Evolutionary conservation across 2,888 invertebrate species (phyloP).

Genomic region (Lithodes maja): DNA sequence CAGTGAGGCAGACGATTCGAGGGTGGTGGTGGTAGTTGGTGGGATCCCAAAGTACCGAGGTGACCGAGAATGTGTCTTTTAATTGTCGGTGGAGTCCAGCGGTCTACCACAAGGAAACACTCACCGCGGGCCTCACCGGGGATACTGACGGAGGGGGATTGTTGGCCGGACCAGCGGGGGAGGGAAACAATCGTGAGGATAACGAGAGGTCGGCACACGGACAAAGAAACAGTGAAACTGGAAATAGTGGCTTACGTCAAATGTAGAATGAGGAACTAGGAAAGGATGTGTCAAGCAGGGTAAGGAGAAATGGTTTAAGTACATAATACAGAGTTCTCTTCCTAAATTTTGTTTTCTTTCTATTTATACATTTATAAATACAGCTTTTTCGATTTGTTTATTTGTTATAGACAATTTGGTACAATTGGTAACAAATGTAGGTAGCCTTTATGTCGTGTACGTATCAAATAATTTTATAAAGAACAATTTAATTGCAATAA

Average conservation of each 20-base stretch:
- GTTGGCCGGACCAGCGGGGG: background rate
- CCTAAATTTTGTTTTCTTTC: no score
- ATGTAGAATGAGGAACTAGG: background rate
- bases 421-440: no score
- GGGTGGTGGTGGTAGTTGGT: background rate
- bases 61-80: conserved; percentile 33
- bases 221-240: conserved; percentile 52
- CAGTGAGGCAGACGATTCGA: background rate
- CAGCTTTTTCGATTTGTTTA: no score
- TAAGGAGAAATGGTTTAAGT: conserved; percentile 8
- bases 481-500: no score
- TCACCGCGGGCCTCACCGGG: background rate
- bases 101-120: conserved; percentile 50
- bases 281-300: conserved; percentile 6
- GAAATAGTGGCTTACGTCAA: conserved; percentile 33
- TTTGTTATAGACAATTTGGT: no score
- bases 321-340: background rate
- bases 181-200: conserved; percentile 35
- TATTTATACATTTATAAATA: no score
- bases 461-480: no score
- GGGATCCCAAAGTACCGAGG: conserved; percentile 5
- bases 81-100: conserved; percentile 33
- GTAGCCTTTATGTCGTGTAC: no score
- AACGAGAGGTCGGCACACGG: conserved; percentile 43
- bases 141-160: conserved; percentile 11